A percentile compares a stretch with the other conserved stretches of the same genome.
Conservation (phyloP, 1,140 invertebrate species). For the Aradophagus sp. region DNA sequence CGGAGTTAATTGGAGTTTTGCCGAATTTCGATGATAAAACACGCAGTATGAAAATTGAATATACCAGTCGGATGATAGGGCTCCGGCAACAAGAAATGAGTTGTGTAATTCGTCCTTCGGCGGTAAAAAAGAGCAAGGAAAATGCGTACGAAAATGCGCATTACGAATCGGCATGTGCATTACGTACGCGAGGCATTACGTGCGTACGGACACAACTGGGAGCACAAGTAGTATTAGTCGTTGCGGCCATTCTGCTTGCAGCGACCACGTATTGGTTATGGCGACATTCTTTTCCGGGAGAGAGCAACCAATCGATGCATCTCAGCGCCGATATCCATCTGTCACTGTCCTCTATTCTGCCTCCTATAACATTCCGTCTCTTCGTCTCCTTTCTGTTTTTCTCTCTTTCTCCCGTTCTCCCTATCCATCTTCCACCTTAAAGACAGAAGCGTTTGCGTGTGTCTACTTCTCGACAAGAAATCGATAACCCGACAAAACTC, state of each 20-base stretch:
- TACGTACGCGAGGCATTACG: slow-evolving; percentile 46
- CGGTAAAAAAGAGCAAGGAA: slow-evolving; percentile 43
- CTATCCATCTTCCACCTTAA: slow-evolving; percentile 49
- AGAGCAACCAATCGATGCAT: slow-evolving; percentile 74
- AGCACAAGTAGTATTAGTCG: slow-evolving; percentile 60
- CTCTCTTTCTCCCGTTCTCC: slow-evolving; percentile 41
- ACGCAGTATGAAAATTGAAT: slow-evolving; percentile 10
- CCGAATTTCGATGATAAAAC: no score
- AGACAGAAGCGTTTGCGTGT: slow-evolving; percentile 54
- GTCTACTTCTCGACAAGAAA: slow-evolving; percentile 54
- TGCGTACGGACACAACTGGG: slow-evolving; percentile 44
- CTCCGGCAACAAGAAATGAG: slow-evolving; percentile 35
- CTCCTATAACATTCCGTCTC: slow-evolving; percentile 59
- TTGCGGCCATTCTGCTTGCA: slow-evolving; percentile 71
- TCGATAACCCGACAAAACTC: slow-evolving; percentile 55
- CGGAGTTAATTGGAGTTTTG: slow-evolving; percentile 6
- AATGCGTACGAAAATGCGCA: slow-evolving; percentile 39
- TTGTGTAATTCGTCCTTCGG: slow-evolving; percentile 55
- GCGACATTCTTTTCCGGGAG: slow-evolving; percentile 74
- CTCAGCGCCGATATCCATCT: slow-evolving; percentile 73
- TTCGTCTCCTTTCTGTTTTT: slow-evolving; percentile 35
- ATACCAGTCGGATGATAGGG: slow-evolving; percentile 7
- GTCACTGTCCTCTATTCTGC: slow-evolving; percentile 71
- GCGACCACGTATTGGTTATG: slow-evolving; percentile 71
- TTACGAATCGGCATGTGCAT: slow-evolving; percentile 54